Evolutionary conservation across 2,113 vertebrate species (phyloP).

Genomic region (Trogon melanurus): DNA sequence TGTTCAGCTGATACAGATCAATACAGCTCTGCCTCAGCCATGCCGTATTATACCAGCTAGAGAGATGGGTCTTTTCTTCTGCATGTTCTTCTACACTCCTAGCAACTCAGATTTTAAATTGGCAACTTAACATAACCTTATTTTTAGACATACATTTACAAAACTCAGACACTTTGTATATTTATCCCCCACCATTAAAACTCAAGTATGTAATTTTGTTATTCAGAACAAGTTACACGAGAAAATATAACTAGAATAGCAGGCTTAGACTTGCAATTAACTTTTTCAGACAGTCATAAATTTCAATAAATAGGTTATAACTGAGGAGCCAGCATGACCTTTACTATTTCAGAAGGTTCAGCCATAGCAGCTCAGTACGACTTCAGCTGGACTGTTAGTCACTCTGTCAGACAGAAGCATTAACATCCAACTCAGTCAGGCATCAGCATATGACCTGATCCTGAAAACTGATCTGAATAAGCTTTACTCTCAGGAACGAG

Average conservation of each 20-base stretch:
- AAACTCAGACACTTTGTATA: not conserved
- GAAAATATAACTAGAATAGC: not conserved
- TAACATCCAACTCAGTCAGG: not conserved
- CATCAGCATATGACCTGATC: constrained; percentile 42
- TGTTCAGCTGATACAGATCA: not conserved
- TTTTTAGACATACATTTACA: not conserved
- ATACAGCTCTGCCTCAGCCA: not conserved
- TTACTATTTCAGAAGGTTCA: constrained; percentile 47
- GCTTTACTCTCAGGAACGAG: not conserved
- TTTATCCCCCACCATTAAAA: not conserved
- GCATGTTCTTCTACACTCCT: rapidly evolving
- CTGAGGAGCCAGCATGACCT: constrained; percentile 44
- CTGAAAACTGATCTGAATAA: constrained; percentile 61
- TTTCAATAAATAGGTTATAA: constrained; percentile 45
- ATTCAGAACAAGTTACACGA: not conserved
- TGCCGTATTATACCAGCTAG: not conserved
- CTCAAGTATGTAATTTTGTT: not conserved
- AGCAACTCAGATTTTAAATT: constrained; percentile 1
- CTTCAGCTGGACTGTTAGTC: constrained; percentile 31
- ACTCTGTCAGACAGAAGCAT: not conserved
- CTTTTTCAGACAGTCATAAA: constrained; percentile 46
- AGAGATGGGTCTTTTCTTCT: not conserved
- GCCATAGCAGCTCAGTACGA: not conserved
- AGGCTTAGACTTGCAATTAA: constrained; percentile 26
- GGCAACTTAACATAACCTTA: not conserved